A percentile compares a stretch with the other conserved stretches of the same genome.
Conservation (phyloP, 1,140 invertebrate genomes). For the Lethrus apterus region DNA sequence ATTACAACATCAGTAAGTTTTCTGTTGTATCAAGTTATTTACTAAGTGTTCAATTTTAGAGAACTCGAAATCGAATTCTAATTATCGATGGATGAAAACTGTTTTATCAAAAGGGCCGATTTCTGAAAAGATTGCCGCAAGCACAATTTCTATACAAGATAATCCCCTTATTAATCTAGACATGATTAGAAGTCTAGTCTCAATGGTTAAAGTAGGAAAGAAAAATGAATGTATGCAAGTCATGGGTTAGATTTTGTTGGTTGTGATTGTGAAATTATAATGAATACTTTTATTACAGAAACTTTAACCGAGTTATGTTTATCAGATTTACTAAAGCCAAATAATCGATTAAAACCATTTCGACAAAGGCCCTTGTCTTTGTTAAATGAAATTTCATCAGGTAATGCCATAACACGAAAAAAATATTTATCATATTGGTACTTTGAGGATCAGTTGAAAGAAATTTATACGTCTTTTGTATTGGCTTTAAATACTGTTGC, state of each 20-base stretch:
- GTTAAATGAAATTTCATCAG: constrained; percentile 45
- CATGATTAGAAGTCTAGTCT: constrained; percentile 63
- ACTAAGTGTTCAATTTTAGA: constrained; percentile 27
- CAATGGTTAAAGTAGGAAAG: constrained; percentile 73
- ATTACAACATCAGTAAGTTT: constrained; percentile 50
- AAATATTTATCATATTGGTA: constrained; percentile 58
- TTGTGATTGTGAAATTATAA: neutral
- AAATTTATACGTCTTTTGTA: constrained; percentile 64
- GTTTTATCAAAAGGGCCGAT: constrained; percentile 73
- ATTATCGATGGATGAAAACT: constrained; percentile 70
- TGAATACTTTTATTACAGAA: constrained; percentile 42
- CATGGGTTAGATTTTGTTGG: constrained; percentile 45
- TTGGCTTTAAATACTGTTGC: constrained; percentile 54
- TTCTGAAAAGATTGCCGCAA: constrained; percentile 79
- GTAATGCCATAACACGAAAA: constrained; percentile 46
- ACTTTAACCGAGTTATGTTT: constrained; percentile 72
- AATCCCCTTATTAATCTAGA: constrained; percentile 73
- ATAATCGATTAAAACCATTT: constrained; percentile 66
- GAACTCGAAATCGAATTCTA: constrained; percentile 47
- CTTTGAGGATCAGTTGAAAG: constrained; percentile 79
- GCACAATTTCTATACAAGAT: constrained; percentile 75
- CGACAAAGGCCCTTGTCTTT: constrained; percentile 55
- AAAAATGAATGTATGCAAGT: constrained; percentile 64
- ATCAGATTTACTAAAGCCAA: constrained; percentile 63
- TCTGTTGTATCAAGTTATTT: neutral